Evolutionary conservation across 2,113 vertebrate genomes (phyloP).

Genomic region (Cyanoramphus novaezelandiae): DNA sequence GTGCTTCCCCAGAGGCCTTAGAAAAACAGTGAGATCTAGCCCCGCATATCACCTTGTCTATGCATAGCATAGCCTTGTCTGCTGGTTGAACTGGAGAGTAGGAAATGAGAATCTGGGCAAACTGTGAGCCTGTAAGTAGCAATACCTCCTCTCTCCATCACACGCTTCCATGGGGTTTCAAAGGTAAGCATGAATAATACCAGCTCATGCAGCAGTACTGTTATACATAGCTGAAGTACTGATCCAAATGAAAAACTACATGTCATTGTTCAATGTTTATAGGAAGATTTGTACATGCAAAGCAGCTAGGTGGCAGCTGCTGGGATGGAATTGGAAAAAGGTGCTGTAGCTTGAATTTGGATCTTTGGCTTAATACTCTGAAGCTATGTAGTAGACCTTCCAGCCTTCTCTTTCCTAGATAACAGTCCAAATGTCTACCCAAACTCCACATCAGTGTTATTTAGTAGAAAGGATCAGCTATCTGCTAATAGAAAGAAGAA

Average conservation of each 20-base stretch:
- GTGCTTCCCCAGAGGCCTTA: not conserved
- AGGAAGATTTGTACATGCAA: not conserved
- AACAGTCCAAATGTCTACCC: not conserved
- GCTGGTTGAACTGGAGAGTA: not conserved
- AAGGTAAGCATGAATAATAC: not conserved
- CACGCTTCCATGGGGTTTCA: fast-evolving
- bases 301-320: not conserved
- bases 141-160: not conserved
- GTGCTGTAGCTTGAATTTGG: not conserved
- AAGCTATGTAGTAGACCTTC: not conserved
- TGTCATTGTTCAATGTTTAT: not conserved
- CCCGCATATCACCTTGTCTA: too few species aligned
- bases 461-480: not conserved
- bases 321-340: not conserved
- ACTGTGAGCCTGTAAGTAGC: not conserved
- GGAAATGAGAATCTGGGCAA: not conserved
- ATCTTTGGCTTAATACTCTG: not conserved
- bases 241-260: not conserved
- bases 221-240: not conserved
- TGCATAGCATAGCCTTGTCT: not conserved
- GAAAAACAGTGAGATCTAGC: not conserved
- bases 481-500: not conserved
- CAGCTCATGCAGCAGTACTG: fast-evolving
- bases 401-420: not conserved
- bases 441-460: not conserved